phyloP scores from a whole-genome alignment of 2,797 vertebrate species.

The Xenops minutus region DNA sequence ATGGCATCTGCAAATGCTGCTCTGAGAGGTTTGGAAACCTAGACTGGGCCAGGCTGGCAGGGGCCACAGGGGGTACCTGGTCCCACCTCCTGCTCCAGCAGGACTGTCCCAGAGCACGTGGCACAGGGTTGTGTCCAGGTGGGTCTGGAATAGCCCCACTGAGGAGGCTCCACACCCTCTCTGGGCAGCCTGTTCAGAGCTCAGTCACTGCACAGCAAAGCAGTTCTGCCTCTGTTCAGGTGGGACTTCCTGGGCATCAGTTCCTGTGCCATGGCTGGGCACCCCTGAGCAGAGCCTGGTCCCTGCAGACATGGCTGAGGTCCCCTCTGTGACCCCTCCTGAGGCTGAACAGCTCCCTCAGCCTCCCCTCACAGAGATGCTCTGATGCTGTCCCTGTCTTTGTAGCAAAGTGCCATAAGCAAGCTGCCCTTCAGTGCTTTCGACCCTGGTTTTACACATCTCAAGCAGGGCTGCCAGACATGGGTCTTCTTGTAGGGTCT shows the following conservation, averaged over 20 bases:
- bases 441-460: not conserved
- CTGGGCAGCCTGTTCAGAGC: not conserved
- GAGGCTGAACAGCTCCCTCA: not conserved
- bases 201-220: not conserved
- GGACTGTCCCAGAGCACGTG: not conserved
- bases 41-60: not conserved
- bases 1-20: not conserved
- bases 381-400: not conserved
- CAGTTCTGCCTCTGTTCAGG: not conserved
- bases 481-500: rapidly evolving
- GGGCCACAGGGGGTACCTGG: not conserved
- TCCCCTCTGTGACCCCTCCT: not conserved
- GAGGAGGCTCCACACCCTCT: not conserved
- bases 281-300: not conserved
- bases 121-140: not conserved
- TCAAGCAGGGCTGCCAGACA: rapidly evolving
- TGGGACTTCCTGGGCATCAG: not conserved
- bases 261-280: not conserved
- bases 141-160: not conserved
- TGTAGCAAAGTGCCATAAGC: no score
- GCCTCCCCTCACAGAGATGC: not conserved
- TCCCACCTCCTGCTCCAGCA: not conserved
- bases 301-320: not conserved
- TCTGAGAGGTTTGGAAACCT: not conserved
- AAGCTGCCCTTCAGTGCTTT: not conserved